These are phyloP conservation scores for Bellardia pandia DNA, from an alignment of 2,888 invertebrate species.

Conservation along the genomic window DNA sequence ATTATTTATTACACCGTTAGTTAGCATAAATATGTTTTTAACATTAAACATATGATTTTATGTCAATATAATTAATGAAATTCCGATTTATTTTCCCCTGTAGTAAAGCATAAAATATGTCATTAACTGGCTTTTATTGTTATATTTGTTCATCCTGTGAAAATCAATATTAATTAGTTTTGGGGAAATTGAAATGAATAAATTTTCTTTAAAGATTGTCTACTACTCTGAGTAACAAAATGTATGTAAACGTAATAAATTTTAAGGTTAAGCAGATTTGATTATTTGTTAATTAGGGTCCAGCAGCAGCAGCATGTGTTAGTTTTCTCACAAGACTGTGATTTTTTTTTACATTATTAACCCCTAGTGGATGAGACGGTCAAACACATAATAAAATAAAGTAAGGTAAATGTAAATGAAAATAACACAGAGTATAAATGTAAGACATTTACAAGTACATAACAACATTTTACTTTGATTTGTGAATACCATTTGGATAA, in stretches of 20 bases:
- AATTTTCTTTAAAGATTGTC: background rate
- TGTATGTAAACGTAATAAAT: background rate
- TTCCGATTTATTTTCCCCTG: background rate
- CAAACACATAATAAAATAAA: no score
- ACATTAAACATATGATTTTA: background rate
- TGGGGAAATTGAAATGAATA: background rate
- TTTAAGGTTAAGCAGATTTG: background rate
- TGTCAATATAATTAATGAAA: conserved; percentile 11
- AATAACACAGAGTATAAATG: no score
- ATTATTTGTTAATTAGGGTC: background rate
- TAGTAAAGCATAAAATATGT: background rate
- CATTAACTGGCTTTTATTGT: conserved; percentile 1
- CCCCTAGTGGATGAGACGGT: background rate
- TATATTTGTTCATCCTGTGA: background rate
- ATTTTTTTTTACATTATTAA: background rate
- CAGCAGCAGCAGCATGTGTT: background rate
- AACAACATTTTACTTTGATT: no score
- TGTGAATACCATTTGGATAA: no score
- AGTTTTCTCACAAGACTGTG: background rate
- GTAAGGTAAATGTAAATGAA: no score
- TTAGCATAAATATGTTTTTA: background rate
- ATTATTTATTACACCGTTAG: background rate
- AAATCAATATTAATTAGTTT: conserved; percentile 30
- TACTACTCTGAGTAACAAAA: background rate
- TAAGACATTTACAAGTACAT: no score